Evolutionary conservation across 1,140 invertebrate species (phyloP).

Genomic region (Saccostrea echinata): DNA sequence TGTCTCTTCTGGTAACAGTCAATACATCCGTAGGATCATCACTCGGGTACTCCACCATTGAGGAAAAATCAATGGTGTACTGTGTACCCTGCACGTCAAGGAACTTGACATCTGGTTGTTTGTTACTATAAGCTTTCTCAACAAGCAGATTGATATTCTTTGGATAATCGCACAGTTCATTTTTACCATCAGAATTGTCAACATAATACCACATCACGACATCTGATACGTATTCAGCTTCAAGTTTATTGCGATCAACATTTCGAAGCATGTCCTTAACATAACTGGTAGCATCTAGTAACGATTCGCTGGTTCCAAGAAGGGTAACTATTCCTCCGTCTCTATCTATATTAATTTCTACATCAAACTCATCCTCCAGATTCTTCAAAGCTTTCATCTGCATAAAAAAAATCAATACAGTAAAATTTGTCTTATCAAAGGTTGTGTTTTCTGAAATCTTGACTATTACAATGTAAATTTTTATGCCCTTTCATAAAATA

Average conservation of each 20-base stretch:
- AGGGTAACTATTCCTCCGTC: slow-evolving; percentile 33
- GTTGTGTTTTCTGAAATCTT: too few relatives aligned
- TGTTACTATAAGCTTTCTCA: slow-evolving; percentile 43
- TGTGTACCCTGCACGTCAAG: slow-evolving; percentile 35
- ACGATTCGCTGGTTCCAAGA: slow-evolving; percentile 30
- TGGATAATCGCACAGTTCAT: slow-evolving; percentile 49
- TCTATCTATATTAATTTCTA: slow-evolving; percentile 46
- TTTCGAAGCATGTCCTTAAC: slow-evolving; percentile 43
- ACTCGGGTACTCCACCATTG: slow-evolving; percentile 46
- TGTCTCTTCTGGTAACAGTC: slow-evolving; percentile 42
- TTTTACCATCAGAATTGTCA: slow-evolving; percentile 32
- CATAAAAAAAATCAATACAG: not conserved
- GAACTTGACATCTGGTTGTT: slow-evolving; percentile 42
- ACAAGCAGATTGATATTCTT: slow-evolving; percentile 35
- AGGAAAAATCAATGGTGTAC: slow-evolving; percentile 46
- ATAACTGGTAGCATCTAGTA: slow-evolving; percentile 33
- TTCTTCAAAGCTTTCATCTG: slow-evolving; percentile 38
- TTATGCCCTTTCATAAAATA: too few relatives aligned
- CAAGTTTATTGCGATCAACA: slow-evolving; percentile 39
- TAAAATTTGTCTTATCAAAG: not conserved
- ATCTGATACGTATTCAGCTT: slow-evolving; percentile 45
- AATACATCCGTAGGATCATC: slow-evolving; percentile 44
- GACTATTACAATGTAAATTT: too few relatives aligned
- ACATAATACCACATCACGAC: slow-evolving; percentile 56
- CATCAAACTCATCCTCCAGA: slow-evolving; percentile 16